Evolutionary conservation across 2,113 vertebrate genomes (phyloP).

Genomic region (Andinoacara biseriatus): DNA sequence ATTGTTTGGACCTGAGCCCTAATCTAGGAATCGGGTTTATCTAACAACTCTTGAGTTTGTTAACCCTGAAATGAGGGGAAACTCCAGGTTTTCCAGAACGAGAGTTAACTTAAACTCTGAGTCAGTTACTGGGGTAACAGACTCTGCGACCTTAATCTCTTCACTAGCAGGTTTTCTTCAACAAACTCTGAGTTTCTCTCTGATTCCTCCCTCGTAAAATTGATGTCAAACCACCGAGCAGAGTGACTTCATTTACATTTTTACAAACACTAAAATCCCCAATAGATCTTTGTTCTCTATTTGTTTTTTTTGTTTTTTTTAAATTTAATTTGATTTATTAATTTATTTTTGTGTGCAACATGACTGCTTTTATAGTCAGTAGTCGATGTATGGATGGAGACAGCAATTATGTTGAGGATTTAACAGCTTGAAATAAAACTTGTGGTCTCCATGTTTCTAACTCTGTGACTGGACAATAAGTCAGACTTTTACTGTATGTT

Average conservation of each 20-base stretch:
- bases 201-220: neutral
- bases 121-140: neutral
- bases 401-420: too few species aligned
- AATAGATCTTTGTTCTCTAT: neutral
- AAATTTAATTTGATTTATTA: too few species aligned
- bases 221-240: neutral
- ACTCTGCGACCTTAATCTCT: neutral
- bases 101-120: neutral
- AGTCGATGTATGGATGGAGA: rapidly evolving
- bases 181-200: neutral
- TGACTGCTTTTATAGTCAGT: neutral
- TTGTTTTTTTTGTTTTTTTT: neutral
- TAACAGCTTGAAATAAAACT: neutral
- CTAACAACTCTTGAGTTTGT: too few species aligned
- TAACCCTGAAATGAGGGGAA: too few species aligned
- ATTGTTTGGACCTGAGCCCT: too few species aligned
- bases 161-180: neutral
- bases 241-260: neutral
- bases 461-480: too few species aligned
- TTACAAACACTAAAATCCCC: neutral
- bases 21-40: too few species aligned
- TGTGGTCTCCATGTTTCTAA: too few species aligned
- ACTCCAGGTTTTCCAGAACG: neutral
- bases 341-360: neutral
- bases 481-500: neutral